Base-by-base conservation (phyloP, 2,113 vertebrate genomes). In the Hemicordylus capensis region DNA sequence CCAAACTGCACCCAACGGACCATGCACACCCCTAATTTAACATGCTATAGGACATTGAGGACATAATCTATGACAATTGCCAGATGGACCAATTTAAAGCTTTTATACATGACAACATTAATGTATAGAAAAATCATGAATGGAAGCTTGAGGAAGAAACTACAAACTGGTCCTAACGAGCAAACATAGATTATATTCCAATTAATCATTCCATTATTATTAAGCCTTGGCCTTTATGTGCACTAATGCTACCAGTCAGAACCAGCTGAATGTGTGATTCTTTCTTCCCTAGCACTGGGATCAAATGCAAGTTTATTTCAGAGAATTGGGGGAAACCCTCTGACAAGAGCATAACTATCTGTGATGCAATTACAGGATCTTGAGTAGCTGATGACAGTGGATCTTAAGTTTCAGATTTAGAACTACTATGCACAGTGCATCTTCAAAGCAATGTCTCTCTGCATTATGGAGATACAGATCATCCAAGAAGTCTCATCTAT, bases 381-480 rank as follows among this genome's bases (percentile, higher is more conserved):
- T 86, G 64, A 81, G 26, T 4, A 85, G 48, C 39, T 39, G 80
- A 61, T 6, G 82, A 9, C 76, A 80, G 59, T 1, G 34, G 37
- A 2, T 0, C 20, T 72, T 26, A 2, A 61, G 14, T 48, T 46
- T 48, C 83, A 56, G 31, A 64, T 56, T 0, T 4, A 84, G 39
- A 87, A 85, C 19, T 87, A 4, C 28, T 83, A 48, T 0, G n/a
- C 12, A 0, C 0, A 31, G 66, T 37, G 76, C 54, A 54, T 11
- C 6, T 46, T 31, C 59, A 31, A 80, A 76, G 67, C 34, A 54
- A 37, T 0, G 17, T 58, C 85, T 61, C 63, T 44, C 80, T 89
- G 81, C 82, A 34, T 46, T 54, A 85, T 76, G 80, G 75, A 34
- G 86, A 90, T 80, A 87, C 0, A 1, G 26, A 39, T 92, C 81